A percentile compares a stretch with the other conserved stretches of the same genome.
Evolutionary conservation across 2,888 invertebrate genomes (phyloP).

Genomic region (Mesoligia furuncula): DNA sequence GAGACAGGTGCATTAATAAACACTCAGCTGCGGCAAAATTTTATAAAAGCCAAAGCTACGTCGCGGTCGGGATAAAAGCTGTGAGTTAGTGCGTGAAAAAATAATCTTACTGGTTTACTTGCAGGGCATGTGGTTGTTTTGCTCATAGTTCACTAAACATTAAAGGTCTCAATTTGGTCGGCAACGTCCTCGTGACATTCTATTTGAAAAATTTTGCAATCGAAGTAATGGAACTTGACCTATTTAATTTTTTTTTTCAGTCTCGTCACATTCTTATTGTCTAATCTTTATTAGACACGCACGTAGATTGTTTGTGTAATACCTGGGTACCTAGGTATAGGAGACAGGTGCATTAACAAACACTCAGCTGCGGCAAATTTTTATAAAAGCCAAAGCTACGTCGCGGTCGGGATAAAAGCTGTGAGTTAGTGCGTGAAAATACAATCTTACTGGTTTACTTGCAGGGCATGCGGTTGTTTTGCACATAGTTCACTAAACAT

Average conservation of each 20-base stretch:
- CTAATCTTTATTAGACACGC: too few relatives aligned
- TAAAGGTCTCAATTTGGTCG: background rate
- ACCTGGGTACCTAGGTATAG: background rate
- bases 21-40: background rate
- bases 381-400: background rate
- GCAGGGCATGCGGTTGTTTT: background rate
- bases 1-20: background rate
- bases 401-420: background rate
- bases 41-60: background rate
- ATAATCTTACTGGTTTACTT: conserved; percentile 1
- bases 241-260: background rate
- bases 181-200: background rate
- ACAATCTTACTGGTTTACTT: conserved; percentile 1
- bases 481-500: background rate
- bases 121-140: background rate
- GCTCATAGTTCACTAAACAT: background rate
- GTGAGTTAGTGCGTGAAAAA: background rate
- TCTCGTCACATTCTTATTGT: background rate
- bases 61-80: background rate
- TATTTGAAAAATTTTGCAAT: background rate
- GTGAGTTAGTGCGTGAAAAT: background rate
- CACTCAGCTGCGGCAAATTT: background rate
- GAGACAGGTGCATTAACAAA: background rate
- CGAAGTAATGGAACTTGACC: background rate
- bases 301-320: background rate